These are phyloP conservation scores for Phymorhynchus buccinoides DNA, from an alignment of 1,140 invertebrate species.

Conservation along the genomic window DNA sequence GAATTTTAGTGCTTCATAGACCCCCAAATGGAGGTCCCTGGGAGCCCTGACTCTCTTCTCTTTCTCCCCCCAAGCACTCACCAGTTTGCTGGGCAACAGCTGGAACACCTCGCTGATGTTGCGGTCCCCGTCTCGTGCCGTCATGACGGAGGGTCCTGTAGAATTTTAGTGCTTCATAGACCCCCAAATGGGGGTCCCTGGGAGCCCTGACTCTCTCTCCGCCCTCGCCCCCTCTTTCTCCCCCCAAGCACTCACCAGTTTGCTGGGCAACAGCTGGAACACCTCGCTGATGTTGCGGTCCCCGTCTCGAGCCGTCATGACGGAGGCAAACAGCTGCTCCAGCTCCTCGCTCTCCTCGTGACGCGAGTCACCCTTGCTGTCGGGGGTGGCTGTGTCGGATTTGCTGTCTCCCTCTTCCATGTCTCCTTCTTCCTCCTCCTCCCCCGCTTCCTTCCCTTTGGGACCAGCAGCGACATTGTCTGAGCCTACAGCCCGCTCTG, in stretches of 20 bases:
- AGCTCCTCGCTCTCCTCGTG: slow-evolving; percentile 60
- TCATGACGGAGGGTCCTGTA: too few relatives aligned
- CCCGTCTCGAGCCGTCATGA: slow-evolving; percentile 84
- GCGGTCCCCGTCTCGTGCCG: slow-evolving; percentile 84
- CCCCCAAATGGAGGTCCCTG: too few relatives aligned
- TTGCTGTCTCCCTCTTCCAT: slow-evolving; percentile 34
- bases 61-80: slow-evolving; percentile 57
- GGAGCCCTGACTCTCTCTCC: too few relatives aligned
- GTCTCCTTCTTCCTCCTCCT: slow-evolving; percentile 35
- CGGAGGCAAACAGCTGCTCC: slow-evolving; percentile 83
- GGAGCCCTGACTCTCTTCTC: too few relatives aligned
- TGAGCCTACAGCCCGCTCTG: background rate
- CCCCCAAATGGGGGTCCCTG: too few relatives aligned
- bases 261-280: slow-evolving; percentile 91
- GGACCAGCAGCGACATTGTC: background rate
- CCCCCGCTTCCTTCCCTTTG: slow-evolving; percentile 29
- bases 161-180: too few relatives aligned
- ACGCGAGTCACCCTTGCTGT: slow-evolving; percentile 33
- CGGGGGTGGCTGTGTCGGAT: slow-evolving; percentile 29
- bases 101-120: slow-evolving; percentile 89
- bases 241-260: slow-evolving; percentile 61
- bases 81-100: slow-evolving; percentile 83
- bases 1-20: too few relatives aligned
- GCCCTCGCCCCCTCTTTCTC: too few relatives aligned
- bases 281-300: slow-evolving; percentile 87